Evolutionary conservation across 2,888 invertebrate species (phyloP).

Genomic region (Acanthopleura granulata): DNA sequence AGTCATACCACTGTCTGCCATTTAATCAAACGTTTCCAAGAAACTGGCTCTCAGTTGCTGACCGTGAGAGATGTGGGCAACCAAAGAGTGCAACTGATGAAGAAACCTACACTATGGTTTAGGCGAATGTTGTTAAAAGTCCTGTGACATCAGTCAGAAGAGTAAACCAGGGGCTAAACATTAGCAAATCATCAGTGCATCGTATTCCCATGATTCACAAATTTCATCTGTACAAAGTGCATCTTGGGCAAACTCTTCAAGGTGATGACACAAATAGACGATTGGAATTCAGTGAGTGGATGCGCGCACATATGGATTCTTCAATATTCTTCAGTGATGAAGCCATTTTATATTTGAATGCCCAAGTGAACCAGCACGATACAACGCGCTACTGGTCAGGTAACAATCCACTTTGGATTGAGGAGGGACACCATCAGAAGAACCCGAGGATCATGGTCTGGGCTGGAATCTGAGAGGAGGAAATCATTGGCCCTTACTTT

Average conservation of each 20-base stretch:
- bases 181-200: conserved; percentile 18
- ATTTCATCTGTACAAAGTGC: conserved; percentile 17
- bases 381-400: conserved; percentile 22
- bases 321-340: conserved; percentile 24
- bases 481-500: conserved; percentile 26
- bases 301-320: background rate
- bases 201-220: conserved; percentile 8
- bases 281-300: conserved; percentile 7
- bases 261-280: conserved; percentile 14
- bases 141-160: too few species aligned
- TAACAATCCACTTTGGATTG: conserved; percentile 20
- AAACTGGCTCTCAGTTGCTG: too few species aligned
- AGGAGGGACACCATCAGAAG: conserved; percentile 19
- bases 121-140: too few species aligned
- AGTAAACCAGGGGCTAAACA: background rate
- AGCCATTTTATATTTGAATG: conserved; percentile 27
- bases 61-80: too few species aligned
- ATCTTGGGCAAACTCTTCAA: conserved; percentile 9
- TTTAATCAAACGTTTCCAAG: too few species aligned
- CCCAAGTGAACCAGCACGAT: conserved; percentile 23
- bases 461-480: conserved; percentile 19
- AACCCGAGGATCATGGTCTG: conserved; percentile 20
- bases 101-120: too few species aligned
- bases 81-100: too few species aligned
- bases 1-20: too few species aligned